Percentiles rank a stretch among this genome's conserved stretches.
These are phyloP conservation scores for Fringilla coelebs DNA, from an alignment of 2,797 vertebrate genomes.

Conservation along the genomic window DNA sequence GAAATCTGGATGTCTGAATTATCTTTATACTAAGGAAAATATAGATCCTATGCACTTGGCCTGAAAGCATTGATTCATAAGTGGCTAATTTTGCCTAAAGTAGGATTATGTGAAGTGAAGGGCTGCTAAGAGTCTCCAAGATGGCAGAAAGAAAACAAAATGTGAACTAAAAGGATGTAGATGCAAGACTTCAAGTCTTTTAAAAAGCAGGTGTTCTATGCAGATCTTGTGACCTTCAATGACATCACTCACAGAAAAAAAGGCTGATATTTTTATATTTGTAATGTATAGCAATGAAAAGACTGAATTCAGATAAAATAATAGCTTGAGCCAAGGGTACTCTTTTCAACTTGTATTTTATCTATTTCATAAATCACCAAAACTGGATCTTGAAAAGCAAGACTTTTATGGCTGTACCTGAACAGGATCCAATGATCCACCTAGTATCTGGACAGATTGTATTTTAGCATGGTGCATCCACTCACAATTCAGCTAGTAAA, in stretches of 20 bases:
- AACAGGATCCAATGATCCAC: neutral
- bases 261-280: neutral
- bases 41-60: neutral
- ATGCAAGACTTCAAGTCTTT: neutral
- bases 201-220: neutral
- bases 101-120: neutral
- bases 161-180: neutral
- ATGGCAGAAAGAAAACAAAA: neutral
- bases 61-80: neutral
- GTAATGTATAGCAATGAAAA: neutral
- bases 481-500: neutral
- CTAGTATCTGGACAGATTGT: neutral
- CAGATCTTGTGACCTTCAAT: neutral
- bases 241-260: neutral
- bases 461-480: neutral
- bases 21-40: neutral
- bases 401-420: neutral
- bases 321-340: neutral
- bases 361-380: neutral
- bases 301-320: neutral
- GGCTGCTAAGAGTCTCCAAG: neutral
- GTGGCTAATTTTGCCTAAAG: neutral
- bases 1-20: neutral
- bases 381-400: neutral
- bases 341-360: neutral